These are phyloP conservation scores for Ditylenchus weischeri DNA, from an alignment of 2,888 invertebrate genomes.

Conservation along the genomic window DNA sequence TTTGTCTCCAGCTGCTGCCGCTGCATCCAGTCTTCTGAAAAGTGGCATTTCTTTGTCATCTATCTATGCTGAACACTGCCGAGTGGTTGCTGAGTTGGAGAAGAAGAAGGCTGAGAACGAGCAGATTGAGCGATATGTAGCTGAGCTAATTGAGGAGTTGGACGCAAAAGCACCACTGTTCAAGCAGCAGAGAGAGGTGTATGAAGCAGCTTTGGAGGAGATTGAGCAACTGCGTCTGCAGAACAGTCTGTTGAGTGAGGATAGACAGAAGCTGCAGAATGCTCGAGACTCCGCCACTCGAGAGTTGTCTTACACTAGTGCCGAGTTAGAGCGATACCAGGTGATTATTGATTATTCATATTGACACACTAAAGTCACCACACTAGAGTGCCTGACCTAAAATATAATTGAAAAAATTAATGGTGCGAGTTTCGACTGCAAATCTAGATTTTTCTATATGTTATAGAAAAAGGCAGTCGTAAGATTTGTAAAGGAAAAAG, in stretches of 20 bases:
- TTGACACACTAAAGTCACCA: too few relatives aligned
- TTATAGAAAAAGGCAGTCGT: too few relatives aligned
- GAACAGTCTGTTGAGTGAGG: conserved; percentile 7
- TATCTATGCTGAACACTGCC: conserved; percentile 44
- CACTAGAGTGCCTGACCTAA: too few relatives aligned
- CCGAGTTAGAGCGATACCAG: conserved; percentile 37
- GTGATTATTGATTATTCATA: too few relatives aligned
- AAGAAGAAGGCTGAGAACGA: conserved; percentile 35
- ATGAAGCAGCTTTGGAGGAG: conserved; percentile 22
- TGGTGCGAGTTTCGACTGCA: too few relatives aligned
- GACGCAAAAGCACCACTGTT: conserved; percentile 23
- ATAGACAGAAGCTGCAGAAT: conserved; percentile 27
- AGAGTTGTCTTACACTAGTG: conserved; percentile 45
- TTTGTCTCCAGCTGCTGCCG: conserved; percentile 49
- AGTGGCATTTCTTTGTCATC: conserved; percentile 45
- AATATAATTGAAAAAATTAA: too few relatives aligned
- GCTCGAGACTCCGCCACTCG: conserved; percentile 22
- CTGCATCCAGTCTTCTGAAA: conserved; percentile 42
- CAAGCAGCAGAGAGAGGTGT: conserved; percentile 24
- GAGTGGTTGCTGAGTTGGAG: conserved; percentile 41
- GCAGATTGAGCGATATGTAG: conserved; percentile 39
- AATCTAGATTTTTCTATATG: too few relatives aligned
- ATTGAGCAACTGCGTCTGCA: conserved; percentile 26
- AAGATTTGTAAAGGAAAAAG: too few relatives aligned
- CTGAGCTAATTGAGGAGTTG: conserved; percentile 39